Base-by-base conservation (phyloP, 2,888 invertebrate genomes). In the Chelonus formosanus region DNA sequence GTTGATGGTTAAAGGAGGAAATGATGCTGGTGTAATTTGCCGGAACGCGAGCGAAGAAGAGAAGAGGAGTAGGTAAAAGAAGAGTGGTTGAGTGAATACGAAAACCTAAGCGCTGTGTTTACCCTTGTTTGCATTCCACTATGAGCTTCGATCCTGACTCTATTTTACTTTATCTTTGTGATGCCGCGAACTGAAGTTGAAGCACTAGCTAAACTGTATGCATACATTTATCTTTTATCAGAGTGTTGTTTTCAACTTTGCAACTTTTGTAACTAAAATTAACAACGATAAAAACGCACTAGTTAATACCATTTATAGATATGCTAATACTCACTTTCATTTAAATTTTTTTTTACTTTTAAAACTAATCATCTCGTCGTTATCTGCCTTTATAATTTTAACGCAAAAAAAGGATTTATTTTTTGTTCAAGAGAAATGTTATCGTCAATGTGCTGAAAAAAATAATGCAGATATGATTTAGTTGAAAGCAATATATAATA, bases 1-100 rank as follows among this genome's bases (percentile, higher is more conserved):
- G 76, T 79, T 79, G 77, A 79, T 78, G 75, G 75, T 67, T 60
- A 54, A 65, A 60, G 64, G 64, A 53, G 64, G 60, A 65, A 65
- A 65, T 65, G 65, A 65, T 54, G 65, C 69, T 72, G 70, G 70
- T 69, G 73, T 76, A 74, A 76, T 74, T 75, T 70, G 67, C 58
- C 59, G 58, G 53, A 52, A 64, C 63, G 63, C 44, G 50, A 5
- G 20, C 31, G 57, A n/a, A 44, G 57, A 32, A 20, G 40, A 10
- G 36, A 36, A 58, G 34, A 32, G 56, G 6, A 35, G 45, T 44
- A 47, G 47, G 58, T 58, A 58, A 58, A 58, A 58, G 20, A 20
- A 20, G 58, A 47, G 35, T 58, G 47, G 10, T 44, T 45, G 34
- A 47, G 34, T 43, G 40, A 55, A 48, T 61, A 43, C 53, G 61